Evolutionary conservation across 2,888 invertebrate genomes (phyloP).

Genomic region (Drosophila yooni): DNA sequence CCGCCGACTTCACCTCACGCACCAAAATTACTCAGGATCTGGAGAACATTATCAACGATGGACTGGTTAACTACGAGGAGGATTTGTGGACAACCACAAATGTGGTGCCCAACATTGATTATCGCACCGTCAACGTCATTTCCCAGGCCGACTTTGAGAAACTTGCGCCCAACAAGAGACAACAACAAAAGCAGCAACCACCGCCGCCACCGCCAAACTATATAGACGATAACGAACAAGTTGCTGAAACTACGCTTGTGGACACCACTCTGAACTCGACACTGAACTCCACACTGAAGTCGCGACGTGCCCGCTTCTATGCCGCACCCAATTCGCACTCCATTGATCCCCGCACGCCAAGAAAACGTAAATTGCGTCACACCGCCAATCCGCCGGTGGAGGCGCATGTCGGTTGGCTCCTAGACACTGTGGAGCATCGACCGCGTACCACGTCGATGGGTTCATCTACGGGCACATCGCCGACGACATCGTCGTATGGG

Average conservation of each 20-base stretch:
- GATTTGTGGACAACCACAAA: slow-evolving; percentile 92
- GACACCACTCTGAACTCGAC: slow-evolving; percentile 77
- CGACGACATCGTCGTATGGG: slow-evolving; percentile 86
- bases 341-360: slow-evolving; percentile 88
- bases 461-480: slow-evolving; percentile 92
- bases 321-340: slow-evolving; percentile 94
- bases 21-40: slow-evolving; percentile 98
- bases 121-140: slow-evolving; percentile 95
- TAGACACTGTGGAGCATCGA: slow-evolving; percentile 94
- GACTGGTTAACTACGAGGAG: slow-evolving; percentile 98
- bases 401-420: slow-evolving; percentile 98
- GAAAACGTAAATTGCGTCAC: slow-evolving; percentile 96
- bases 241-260: slow-evolving; percentile 60
- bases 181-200: slow-evolving; percentile 87
- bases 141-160: slow-evolving; percentile 95
- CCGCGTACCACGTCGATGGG: slow-evolving; percentile 92
- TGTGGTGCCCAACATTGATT: slow-evolving; percentile 86
- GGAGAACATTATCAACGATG: slow-evolving; percentile 98
- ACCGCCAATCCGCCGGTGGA: slow-evolving; percentile 97
- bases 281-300: slow-evolving; percentile 79
- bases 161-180: slow-evolving; percentile 87
- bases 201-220: slow-evolving; percentile 93
- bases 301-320: slow-evolving; percentile 93
- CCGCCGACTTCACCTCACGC: slow-evolving; percentile 94
- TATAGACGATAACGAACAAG: slow-evolving; percentile 81